Percentiles rank a stretch among this genome's conserved stretches.
These are phyloP conservation scores for Nanorana parkeri DNA, from an alignment of 2,113 vertebrate species.

Conservation along the genomic window DNA sequence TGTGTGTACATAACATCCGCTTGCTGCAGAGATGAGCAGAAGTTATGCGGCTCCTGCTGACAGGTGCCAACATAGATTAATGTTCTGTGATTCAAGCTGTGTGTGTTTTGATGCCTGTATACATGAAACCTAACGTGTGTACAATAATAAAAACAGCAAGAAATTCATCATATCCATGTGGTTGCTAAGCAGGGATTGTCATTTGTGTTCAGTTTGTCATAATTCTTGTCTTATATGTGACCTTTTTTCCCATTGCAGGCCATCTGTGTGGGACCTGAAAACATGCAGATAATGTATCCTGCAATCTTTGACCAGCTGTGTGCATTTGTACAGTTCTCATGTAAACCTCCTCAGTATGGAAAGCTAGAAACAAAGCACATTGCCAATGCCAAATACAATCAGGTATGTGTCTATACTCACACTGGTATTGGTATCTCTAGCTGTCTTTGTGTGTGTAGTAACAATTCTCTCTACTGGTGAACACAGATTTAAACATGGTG, in stretches of 20 bases:
- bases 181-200: too few species aligned
- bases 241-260: slow-evolving; percentile 75
- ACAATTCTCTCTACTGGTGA: background rate
- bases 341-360: slow-evolving; percentile 96
- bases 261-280: slow-evolving; percentile 95
- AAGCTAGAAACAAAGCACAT: slow-evolving; percentile 97
- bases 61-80: too few species aligned
- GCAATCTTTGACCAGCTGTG: slow-evolving; percentile 96
- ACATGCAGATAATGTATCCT: slow-evolving; percentile 99
- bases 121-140: too few species aligned
- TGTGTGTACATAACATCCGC: too few species aligned
- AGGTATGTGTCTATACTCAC: slow-evolving; percentile 75
- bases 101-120: too few species aligned
- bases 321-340: slow-evolving; percentile 97
- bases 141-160: too few species aligned
- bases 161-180: too few species aligned
- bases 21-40: too few species aligned
- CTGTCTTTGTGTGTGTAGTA: background rate
- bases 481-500: background rate
- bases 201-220: too few species aligned
- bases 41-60: too few species aligned
- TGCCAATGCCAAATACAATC: slow-evolving; percentile 98
- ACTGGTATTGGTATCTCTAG: background rate
- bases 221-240: background rate
- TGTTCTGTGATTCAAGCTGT: too few species aligned